phyloP scores from a whole-genome alignment of 1,140 invertebrate genomes.

The Rhopalosiphum maidis region DNA sequence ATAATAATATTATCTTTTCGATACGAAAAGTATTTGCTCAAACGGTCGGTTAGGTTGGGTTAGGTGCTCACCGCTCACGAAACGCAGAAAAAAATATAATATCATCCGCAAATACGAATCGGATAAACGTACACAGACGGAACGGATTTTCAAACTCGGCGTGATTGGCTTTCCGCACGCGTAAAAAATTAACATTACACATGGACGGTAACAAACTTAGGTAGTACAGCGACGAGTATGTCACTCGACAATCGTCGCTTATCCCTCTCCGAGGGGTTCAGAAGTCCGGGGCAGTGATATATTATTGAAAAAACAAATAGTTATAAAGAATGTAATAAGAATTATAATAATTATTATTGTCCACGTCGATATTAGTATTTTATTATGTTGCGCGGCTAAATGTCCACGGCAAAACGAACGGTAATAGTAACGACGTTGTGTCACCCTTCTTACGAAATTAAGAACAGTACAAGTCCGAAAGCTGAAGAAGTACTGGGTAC shows the following conservation, averaged over 20 bases:
- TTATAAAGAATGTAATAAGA: not conserved
- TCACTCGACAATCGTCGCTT: not conserved
- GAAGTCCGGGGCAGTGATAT: no score
- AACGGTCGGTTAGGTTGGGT: not conserved
- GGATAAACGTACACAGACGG: not conserved
- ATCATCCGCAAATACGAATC: not conserved
- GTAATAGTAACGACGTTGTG: not conserved
- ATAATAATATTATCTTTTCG: constrained; percentile 1
- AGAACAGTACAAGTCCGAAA: not conserved
- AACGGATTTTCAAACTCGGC: not conserved
- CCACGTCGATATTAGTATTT: not conserved
- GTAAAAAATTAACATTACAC: not conserved
- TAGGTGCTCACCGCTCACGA: not conserved
- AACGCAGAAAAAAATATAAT: not conserved
- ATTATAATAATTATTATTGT: not conserved
- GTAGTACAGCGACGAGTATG: not conserved
- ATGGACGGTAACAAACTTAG: not conserved
- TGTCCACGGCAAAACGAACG: not conserved
- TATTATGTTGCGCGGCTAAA: not conserved
- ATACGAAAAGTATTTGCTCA: not conserved
- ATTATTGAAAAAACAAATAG: not conserved
- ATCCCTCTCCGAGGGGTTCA: not conserved
- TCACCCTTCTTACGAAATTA: no score
- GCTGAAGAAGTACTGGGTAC: not conserved
- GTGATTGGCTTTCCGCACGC: not conserved